These are phyloP conservation scores for Orchesella flavescens DNA, from an alignment of 2,888 invertebrate genomes.

Conservation along the genomic window DNA sequence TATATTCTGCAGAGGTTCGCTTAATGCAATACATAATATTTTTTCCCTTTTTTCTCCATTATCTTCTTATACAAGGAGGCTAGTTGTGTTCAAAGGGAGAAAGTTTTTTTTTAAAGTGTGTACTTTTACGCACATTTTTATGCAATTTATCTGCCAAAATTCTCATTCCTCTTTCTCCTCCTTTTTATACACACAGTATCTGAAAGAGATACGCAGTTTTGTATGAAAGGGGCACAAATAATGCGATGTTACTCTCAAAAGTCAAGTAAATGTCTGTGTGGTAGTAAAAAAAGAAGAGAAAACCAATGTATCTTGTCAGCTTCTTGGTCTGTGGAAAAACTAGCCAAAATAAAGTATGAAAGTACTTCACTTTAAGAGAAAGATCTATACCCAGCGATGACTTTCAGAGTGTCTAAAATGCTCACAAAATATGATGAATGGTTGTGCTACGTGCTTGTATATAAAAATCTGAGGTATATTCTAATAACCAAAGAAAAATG, in stretches of 20 bases:
- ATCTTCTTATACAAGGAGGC: not conserved
- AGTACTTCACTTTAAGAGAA: conserved; percentile 6
- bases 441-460: conserved; percentile 36
- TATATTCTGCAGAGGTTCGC: not conserved
- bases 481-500: too few species aligned
- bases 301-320: conserved; percentile 54
- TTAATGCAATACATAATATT: not conserved
- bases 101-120: not conserved
- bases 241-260: not conserved
- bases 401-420: conserved; percentile 14
- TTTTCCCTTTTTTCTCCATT: not conserved
- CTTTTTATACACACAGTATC: not conserved
- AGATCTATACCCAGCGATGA: not conserved
- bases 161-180: conserved; percentile 27
- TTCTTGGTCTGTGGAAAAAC: conserved; percentile 9
- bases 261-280: not conserved
- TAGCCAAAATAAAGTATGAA: conserved; percentile 34
- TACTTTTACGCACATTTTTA: conserved; percentile 55
- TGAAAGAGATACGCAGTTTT: too few species aligned
- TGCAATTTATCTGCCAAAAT: conserved; percentile 58
- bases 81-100: not conserved
- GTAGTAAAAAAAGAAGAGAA: conserved; percentile 23
- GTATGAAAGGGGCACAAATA: too few species aligned
- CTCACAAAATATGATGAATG: conserved; percentile 53
- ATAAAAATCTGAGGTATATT: not conserved